Conservation (phyloP, 2,113 vertebrate species). For the Spea multiplicata region DNA sequence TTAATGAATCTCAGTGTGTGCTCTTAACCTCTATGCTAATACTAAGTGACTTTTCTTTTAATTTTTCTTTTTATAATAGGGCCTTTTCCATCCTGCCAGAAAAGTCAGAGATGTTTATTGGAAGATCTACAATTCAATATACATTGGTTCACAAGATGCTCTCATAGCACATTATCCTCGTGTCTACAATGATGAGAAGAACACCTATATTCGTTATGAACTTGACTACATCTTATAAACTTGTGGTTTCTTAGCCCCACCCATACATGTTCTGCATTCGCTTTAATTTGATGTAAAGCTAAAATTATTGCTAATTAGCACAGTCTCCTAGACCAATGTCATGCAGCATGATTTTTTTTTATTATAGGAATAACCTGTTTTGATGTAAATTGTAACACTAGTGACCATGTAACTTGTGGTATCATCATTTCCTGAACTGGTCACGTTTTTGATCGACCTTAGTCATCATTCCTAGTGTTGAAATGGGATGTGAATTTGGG, state of each 20-base stretch:
- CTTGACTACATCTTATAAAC: conserved; percentile 93
- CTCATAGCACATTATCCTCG: conserved; percentile 96
- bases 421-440: conserved; percentile 65
- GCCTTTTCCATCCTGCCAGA: conserved; percentile 94
- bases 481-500: conserved; percentile 88
- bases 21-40: too few species aligned
- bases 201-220: conserved; percentile 92
- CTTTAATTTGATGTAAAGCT: conserved; percentile 70
- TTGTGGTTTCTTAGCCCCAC: conserved; percentile 59
- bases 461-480: conserved; percentile 82
- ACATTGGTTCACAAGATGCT: conserved; percentile 97
- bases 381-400: conserved; percentile 73
- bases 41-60: too few species aligned
- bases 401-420: conserved; percentile 74
- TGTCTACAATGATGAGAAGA: conserved; percentile 98
- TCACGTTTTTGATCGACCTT: conserved; percentile 69
- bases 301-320: conserved; percentile 63
- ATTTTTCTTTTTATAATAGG: conserved; percentile 65
- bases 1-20: background rate
- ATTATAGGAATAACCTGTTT: conserved; percentile 68
- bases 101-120: conserved; percentile 98
- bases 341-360: conserved; percentile 66
- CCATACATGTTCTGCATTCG: conserved; percentile 62
- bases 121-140: conserved; percentile 99
- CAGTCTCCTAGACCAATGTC: conserved; percentile 70